These are phyloP conservation scores for Craseonycteris thonglongyai DNA, from an alignment of 2,113 vertebrate species.

Conservation along the genomic window DNA sequence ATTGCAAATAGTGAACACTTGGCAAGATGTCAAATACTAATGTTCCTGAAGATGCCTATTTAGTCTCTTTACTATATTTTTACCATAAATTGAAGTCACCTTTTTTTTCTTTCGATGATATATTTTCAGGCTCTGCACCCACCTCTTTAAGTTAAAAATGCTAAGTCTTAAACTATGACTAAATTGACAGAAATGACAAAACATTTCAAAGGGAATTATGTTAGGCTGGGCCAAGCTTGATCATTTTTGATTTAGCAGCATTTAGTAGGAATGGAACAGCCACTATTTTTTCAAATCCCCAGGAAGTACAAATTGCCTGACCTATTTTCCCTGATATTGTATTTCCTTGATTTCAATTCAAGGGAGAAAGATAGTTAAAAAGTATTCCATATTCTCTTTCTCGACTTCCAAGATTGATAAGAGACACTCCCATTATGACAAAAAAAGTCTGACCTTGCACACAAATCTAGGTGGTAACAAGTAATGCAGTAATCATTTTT, in stretches of 20 bases:
- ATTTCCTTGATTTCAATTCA: conserved; percentile 19
- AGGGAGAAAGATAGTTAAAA: background rate
- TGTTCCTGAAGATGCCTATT: background rate
- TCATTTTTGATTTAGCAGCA: conserved; percentile 1
- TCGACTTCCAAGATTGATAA: background rate
- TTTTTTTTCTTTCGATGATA: background rate
- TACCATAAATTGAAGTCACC: background rate
- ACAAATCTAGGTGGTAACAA: background rate
- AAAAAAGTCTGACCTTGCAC: background rate
- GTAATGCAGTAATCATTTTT: background rate
- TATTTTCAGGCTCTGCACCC: conserved; percentile 46
- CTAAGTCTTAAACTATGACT: conserved; percentile 18
- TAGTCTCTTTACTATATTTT: background rate
- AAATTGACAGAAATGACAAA: conserved; percentile 39
- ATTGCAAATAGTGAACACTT: background rate
- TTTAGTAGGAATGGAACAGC: background rate
- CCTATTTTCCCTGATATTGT: background rate
- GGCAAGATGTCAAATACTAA: background rate
- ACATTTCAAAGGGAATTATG: conserved; percentile 11
- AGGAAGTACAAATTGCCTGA: background rate
- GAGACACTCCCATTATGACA: background rate
- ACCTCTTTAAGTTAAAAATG: conserved; percentile 17
- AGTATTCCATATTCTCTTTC: background rate
- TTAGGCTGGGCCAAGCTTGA: background rate
- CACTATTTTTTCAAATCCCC: background rate